Evolutionary conservation across 2,797 vertebrate genomes (phyloP).

Genomic region (Enteromius thamalakanensis): DNA sequence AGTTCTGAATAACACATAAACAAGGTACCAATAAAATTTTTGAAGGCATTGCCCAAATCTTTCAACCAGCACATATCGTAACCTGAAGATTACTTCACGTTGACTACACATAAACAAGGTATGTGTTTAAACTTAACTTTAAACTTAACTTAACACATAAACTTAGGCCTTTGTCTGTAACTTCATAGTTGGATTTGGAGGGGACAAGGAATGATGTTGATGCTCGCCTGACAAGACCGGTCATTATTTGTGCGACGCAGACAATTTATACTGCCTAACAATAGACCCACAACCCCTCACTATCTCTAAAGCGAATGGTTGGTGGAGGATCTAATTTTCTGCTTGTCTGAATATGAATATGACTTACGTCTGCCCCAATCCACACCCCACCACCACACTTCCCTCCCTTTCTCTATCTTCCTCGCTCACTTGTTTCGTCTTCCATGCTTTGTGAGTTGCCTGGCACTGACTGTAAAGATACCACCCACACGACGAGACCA

Average conservation of each 20-base stretch:
- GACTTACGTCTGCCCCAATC: slow-evolving; percentile 74
- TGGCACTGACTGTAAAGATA: slow-evolving; percentile 38
- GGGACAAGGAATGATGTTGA: slow-evolving; percentile 25
- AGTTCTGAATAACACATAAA: background rate
- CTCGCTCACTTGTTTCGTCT: slow-evolving; percentile 40
- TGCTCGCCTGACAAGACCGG: slow-evolving; percentile 34
- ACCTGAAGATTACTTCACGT: background rate
- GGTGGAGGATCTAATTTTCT: slow-evolving; percentile 80
- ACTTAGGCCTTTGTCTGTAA: slow-evolving; percentile 9
- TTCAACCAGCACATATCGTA: background rate
- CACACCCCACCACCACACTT: slow-evolving; percentile 52
- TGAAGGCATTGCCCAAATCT: background rate
- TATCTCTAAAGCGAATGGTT: slow-evolving; percentile 76
- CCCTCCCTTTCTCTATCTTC: slow-evolving; percentile 63
- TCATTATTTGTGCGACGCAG: slow-evolving; percentile 64
- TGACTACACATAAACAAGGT: too few species aligned
- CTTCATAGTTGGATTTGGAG: background rate
- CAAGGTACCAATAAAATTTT: background rate
- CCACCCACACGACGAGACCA: slow-evolving; percentile 46
- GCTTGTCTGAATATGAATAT: slow-evolving; percentile 81
- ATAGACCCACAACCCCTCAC: slow-evolving; percentile 68
- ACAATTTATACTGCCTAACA: slow-evolving; percentile 75
- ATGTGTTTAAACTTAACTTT: too few species aligned
- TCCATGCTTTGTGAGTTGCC: slow-evolving; percentile 10
- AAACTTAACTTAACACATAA: too few species aligned